Percentiles rank a stretch among this genome's conserved stretches.
phyloP scores from a whole-genome alignment of 2,797 vertebrate genomes.

The Phrynocephalus guinanensis region DNA sequence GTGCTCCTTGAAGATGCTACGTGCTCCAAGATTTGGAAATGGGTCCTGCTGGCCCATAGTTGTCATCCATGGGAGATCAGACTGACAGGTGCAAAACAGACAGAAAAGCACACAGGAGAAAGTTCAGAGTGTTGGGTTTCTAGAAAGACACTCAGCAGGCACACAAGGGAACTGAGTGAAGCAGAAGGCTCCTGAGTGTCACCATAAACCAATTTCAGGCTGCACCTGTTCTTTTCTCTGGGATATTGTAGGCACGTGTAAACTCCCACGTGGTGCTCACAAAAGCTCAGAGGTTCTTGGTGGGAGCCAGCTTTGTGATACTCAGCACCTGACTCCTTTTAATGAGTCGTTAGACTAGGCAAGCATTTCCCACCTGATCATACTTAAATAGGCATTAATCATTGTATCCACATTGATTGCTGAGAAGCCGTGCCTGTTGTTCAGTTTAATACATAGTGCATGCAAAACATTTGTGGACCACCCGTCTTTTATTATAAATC shows the following conservation, averaged over 20 bases:
- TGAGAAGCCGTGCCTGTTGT: not conserved
- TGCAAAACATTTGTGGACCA: not conserved
- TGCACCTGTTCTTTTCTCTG: not conserved
- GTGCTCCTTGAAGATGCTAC: no score
- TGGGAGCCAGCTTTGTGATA: not conserved
- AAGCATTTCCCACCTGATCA: conserved; percentile 30
- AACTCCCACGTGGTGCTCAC: not conserved
- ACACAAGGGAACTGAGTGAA: accelerated
- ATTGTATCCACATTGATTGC: not conserved
- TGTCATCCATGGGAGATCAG: no score
- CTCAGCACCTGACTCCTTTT: conserved; percentile 1
- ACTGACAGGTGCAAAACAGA: not conserved
- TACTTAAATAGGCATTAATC: conserved; percentile 41
- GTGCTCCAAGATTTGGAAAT: not conserved
- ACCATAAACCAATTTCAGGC: not conserved
- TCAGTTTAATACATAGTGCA: conserved; percentile 10
- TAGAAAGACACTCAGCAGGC: accelerated
- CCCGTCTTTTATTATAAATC: not conserved
- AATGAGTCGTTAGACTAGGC: conserved; percentile 22
- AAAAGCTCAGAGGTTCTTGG: accelerated
- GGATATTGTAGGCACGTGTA: not conserved
- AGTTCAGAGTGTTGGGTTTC: not conserved
- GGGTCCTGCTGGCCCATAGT: no score
- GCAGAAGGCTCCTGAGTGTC: not conserved
- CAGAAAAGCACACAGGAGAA: not conserved